Evolutionary conservation across 64 coral and sea anemone genomes (phyloP).

Genomic region (Orbicella faveolata): DNA sequence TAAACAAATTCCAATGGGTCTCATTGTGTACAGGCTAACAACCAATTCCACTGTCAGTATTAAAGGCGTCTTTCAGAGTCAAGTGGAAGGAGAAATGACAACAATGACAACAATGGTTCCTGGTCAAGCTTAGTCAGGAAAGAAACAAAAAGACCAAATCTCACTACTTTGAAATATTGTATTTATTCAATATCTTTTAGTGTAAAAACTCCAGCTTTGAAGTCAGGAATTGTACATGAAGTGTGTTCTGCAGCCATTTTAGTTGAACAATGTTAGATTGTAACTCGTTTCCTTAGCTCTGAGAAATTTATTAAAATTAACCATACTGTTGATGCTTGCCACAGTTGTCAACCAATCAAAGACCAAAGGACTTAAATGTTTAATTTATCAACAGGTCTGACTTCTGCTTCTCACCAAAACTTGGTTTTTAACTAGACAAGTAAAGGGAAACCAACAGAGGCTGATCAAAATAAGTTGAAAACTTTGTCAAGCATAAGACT

Average conservation of each 20-base stretch:
- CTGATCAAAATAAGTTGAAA: background rate
- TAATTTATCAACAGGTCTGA: background rate
- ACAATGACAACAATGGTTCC: no score
- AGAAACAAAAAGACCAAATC: background rate
- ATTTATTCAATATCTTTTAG: slow-evolving; percentile 29
- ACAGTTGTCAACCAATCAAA: background rate
- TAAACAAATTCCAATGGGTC: no score
- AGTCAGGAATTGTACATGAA: slow-evolving; percentile 25
- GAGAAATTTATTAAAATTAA: background rate
- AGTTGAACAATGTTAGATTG: background rate
- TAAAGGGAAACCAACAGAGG: background rate
- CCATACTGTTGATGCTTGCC: background rate
- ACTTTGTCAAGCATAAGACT: background rate
- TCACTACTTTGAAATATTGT: background rate
- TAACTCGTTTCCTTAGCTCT: background rate
- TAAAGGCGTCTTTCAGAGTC: no score
- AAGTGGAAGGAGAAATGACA: no score
- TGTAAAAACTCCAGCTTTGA: slow-evolving; percentile 25
- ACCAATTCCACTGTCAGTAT: no score
- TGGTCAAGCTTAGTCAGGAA: background rate
- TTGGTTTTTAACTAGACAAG: background rate
- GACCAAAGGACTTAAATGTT: background rate
- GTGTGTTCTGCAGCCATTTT: slow-evolving; percentile 35
- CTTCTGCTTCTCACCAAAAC: background rate
- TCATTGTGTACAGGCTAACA: no score